Evolutionary conservation across 2,888 invertebrate species (phyloP), one percentile per base, ranked within the genome.

Genomic region (Philopedon plagiatum): DNA sequence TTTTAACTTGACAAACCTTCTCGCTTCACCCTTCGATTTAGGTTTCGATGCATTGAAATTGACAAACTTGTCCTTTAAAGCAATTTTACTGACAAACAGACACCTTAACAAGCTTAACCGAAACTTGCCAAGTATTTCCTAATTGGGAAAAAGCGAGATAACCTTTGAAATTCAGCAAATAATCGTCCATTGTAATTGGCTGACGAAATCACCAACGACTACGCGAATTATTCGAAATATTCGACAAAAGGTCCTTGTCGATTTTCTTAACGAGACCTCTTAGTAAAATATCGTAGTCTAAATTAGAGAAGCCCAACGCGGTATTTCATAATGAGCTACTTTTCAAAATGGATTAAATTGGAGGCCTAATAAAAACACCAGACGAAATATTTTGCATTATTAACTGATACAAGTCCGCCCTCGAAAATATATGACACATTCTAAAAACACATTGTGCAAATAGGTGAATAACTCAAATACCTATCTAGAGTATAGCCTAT

Each of bases 141-240:
- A 70, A 70, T 70, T 70, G 70, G 63, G 32, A 63, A 57, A 56
- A 63, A 56, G 37, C 46, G 23, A 63, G 37, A 32, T 51, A 63
- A 51, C 51, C 51, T 23, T 49, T 19, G 44, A 49, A 58, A 49
- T 49, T 70, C 70, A 13, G 49, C 63, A 70, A 70, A 63, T 63
- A 70, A 70, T 63, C 62, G 49, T 23, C 39, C 70, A 70, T 70
- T 63, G 63, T 70, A 69, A 69, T 69, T 69, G 70, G 57, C 70
- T 57, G 57, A 37, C 63, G 21, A 70, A 63, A 77, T 75, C 72
- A 74, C 74, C 66, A 71, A 68, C 71, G 61, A 67, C 71, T 74
- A 76, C 73, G 71, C 74, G 72, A 70, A 78, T 75, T 62, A 79
- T 79, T 76, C 75, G 75, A 77, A 78, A 76, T 77, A 79, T 79